phyloP scores from a whole-genome alignment of 2,797 vertebrate genomes.

The Leptodactylus fallax region DNA sequence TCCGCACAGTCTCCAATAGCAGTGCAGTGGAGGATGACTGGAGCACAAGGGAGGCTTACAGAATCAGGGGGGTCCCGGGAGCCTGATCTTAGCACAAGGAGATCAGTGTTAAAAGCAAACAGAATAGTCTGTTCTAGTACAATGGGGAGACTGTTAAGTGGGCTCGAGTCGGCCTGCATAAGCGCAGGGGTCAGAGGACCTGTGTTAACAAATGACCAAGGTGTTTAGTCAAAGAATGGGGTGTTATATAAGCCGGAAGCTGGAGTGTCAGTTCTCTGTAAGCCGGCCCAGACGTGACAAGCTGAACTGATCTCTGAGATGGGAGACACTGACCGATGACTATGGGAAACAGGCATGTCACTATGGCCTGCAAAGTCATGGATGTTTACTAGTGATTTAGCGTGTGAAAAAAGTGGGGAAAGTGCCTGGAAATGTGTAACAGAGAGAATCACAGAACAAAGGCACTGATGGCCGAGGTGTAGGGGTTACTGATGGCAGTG shows the following conservation, averaged over 20 bases:
- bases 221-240: conserved; percentile 39
- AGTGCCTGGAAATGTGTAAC: too few species aligned
- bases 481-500: too few species aligned
- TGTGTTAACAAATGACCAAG: conserved; percentile 54
- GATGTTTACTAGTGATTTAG: background rate
- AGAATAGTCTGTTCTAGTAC: conserved; percentile 51
- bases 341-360: background rate
- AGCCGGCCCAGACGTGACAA: conserved; percentile 4
- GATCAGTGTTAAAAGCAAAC: conserved; percentile 54
- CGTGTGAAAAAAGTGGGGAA: background rate
- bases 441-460: too few species aligned
- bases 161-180: conserved; percentile 20
- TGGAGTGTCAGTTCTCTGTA: background rate
- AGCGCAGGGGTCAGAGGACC: conserved; percentile 44
- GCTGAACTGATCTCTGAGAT: background rate
- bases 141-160: conserved; percentile 56
- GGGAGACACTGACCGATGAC: background rate
- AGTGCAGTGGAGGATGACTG: conserved; percentile 13
- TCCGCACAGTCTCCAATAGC: background rate
- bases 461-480: too few species aligned
- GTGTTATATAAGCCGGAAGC: conserved; percentile 22
- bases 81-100: conserved; percentile 54
- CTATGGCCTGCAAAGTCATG: background rate
- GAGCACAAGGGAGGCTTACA: conserved; percentile 21
- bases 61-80: conserved; percentile 19